Evolutionary conservation across 2,888 invertebrate species (phyloP).

Genomic region (Fabriciana adippe): DNA sequence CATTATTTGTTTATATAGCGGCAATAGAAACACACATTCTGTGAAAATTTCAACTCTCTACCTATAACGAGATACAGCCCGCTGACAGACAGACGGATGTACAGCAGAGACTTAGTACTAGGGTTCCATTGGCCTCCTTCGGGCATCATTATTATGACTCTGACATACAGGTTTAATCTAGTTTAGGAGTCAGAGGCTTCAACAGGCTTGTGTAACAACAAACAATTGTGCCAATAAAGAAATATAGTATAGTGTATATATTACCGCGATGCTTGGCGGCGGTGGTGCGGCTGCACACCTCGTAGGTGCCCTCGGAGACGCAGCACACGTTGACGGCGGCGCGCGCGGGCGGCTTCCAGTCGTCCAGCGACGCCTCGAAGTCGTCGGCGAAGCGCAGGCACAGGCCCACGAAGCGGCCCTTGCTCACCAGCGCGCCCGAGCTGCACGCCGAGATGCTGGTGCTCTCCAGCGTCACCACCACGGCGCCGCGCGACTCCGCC

Average conservation of each 20-base stretch:
- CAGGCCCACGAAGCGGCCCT: conserved; percentile 94
- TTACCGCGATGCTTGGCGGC: conserved; percentile 91
- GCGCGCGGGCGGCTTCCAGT: conserved; percentile 96
- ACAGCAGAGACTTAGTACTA: too few species aligned
- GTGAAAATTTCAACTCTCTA: too few species aligned
- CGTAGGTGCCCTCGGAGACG: conserved; percentile 99
- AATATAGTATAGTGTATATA: background rate
- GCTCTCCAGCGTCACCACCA: conserved; percentile 97
- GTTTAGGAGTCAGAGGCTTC: too few species aligned
- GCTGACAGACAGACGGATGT: too few species aligned
- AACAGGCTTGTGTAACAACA: too few species aligned
- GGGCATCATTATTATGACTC: too few species aligned
- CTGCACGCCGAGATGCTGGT: conserved; percentile 97
- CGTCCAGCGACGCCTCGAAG: conserved; percentile 97
- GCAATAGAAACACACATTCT: too few species aligned
- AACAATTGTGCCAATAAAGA: too few species aligned
- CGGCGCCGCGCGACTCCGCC: conserved; percentile 92
- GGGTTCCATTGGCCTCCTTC: too few species aligned
- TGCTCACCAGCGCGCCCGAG: conserved; percentile 97
- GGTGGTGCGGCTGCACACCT: conserved; percentile 96
- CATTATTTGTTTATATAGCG: too few species aligned
- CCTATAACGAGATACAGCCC: too few species aligned
- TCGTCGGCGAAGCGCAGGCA: conserved; percentile 98
- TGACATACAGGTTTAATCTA: too few species aligned
- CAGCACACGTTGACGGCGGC: conserved; percentile 95